These are phyloP conservation scores for Sepiola atlantica DNA, from an alignment of 2,888 invertebrate species.

Conservation along the genomic window DNA sequence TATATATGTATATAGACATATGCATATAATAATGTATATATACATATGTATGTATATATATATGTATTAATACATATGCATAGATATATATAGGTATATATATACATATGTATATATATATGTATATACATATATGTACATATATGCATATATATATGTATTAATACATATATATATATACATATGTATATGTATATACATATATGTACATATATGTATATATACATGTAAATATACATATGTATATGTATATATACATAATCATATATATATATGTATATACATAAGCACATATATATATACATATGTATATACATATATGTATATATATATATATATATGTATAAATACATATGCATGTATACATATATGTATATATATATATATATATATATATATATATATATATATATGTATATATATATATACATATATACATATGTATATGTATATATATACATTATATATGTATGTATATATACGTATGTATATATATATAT, in stretches of 20 bases:
- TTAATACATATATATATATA: not conserved
- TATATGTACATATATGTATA: not conserved
- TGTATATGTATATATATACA: not conserved
- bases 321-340: conserved; percentile 1
- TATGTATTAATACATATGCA: not conserved
- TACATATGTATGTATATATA: too few species aligned
- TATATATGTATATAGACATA: not conserved
- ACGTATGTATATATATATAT: not conserved
- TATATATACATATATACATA: not conserved
- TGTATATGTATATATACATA: not conserved
- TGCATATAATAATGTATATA: too few species aligned
- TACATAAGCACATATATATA: not conserved
- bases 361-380: not conserved
- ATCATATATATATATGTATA: not conserved
- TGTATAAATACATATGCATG: not conserved
- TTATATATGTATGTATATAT: not conserved
- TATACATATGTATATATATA: not conserved
- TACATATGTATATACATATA: not conserved
- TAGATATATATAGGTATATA: not conserved
- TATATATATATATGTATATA: not conserved
- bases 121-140: not conserved
- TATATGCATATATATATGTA: not conserved
- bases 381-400: not conserved
- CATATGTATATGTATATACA: not conserved
- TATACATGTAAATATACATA: not conserved